Percentiles rank a stretch among this genome's conserved stretches.
Conservation (phyloP, 2,888 invertebrate species). For the Hydraecia micacea region DNA sequence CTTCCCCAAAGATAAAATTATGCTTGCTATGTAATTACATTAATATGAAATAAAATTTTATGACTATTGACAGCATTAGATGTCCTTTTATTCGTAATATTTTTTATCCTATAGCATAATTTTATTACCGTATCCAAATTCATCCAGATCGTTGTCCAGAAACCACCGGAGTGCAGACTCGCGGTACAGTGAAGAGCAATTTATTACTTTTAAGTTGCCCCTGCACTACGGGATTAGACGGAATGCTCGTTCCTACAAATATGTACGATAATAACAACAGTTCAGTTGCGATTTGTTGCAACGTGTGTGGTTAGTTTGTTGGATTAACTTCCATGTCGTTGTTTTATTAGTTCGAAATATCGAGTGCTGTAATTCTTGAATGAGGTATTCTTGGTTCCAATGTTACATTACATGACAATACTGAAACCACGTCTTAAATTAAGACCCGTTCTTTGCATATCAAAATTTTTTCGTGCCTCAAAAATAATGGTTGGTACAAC, state of each 20-base stretch:
- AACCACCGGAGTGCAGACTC: conserved; percentile 74
- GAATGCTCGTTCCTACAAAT: conserved; percentile 62
- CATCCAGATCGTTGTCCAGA: conserved; percentile 35
- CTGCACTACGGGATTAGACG: conserved; percentile 69
- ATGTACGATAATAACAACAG: conserved; percentile 53
- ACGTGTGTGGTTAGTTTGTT: conserved; percentile 38
- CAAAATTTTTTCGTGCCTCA: accelerated
- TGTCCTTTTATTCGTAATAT: too few relatives aligned
- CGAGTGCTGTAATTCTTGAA: background rate
- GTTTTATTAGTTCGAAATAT: conserved; percentile 12
- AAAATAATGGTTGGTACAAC: background rate
- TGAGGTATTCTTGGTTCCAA: background rate
- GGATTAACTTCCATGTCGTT: conserved; percentile 28
- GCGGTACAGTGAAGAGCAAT: conserved; percentile 78
- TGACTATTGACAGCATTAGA: too few relatives aligned
- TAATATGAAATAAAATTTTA: too few relatives aligned
- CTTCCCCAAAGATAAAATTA: too few relatives aligned
- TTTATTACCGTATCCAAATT: conserved; percentile 46
- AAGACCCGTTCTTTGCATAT: background rate
- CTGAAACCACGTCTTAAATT: background rate
- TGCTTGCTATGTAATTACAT: too few relatives aligned
- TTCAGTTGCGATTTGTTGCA: conserved; percentile 40
- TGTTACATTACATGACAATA: background rate
- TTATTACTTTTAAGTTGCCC: conserved; percentile 78
- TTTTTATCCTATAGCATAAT: background rate